Evolutionary conservation across 2,888 invertebrate species (phyloP).

Genomic region (Pyralis farinalis): DNA sequence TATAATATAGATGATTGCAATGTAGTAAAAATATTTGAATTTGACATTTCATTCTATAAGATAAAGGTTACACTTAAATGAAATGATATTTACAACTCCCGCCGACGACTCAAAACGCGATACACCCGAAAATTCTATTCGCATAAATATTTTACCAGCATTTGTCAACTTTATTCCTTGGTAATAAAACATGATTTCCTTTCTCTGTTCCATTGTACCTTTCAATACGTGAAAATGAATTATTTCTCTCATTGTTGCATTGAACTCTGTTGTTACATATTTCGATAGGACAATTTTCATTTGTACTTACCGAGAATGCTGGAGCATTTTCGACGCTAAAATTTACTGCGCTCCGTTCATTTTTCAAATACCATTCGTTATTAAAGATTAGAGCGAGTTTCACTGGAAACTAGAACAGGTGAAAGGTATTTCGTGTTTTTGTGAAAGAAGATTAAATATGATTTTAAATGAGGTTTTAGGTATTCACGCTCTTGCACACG

Average conservation of each 20-base stretch:
- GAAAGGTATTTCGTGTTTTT: conserved; percentile 1
- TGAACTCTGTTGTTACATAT: conserved; percentile 24
- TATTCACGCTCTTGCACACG: not conserved
- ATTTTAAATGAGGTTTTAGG: not conserved
- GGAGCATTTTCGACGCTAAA: not conserved
- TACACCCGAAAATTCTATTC: not conserved
- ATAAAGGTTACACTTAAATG: not conserved
- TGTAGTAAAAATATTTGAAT: no score
- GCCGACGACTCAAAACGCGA: not conserved
- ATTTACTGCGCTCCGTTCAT: not conserved
- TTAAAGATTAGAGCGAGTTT: not conserved
- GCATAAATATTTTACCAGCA: conserved; percentile 1
- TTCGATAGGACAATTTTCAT: conserved; percentile 12
- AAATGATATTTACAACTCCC: conserved; percentile 1
- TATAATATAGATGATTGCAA: no score
- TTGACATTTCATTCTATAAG: no score
- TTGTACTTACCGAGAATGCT: not conserved
- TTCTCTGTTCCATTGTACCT: conserved; percentile 16
- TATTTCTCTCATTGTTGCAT: conserved; percentile 24
- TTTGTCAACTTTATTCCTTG: conserved; percentile 4
- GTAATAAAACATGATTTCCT: conserved; percentile 10
- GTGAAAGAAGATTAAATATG: not conserved
- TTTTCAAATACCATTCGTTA: not conserved
- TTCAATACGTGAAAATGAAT: conserved; percentile 27
- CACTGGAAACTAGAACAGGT: conserved; percentile 1